Base-by-base conservation (phyloP, 2,888 invertebrate genomes). In the Netelia inedita region DNA sequence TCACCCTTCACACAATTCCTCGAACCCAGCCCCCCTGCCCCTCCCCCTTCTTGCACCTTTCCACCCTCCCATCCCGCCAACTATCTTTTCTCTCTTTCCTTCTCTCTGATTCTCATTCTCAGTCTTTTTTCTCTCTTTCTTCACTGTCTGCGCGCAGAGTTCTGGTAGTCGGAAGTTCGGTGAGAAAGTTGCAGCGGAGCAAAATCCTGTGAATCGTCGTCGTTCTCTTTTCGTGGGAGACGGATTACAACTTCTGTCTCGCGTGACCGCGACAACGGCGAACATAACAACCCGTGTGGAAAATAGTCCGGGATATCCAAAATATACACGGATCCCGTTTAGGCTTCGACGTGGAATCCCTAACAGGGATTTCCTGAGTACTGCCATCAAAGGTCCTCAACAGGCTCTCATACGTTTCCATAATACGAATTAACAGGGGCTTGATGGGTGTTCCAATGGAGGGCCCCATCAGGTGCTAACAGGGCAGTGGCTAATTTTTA, bases 211-310 rank as follows among this genome's bases (percentile, higher is more conserved):
- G 82, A 85, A 85, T 80, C 65, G 83, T 76, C 83, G 76, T 72
- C 78, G 85, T 79, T 79, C 81, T 91, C 91, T 88, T 88, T 79
- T 86, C 85, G 87, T 87, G 89, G 87, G 88, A 87, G 87, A 86
- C 88, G 91, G 91, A 92, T 92, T 92, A 92, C 90, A 91, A 92
- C 89, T 92, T 91, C 69, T 81, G 81, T 74, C 80, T 65, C 75
- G 57, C 73, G 79, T 66, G 53, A 50, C 57, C n/a, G 53, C 68
- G 16, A 57, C 72, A 53, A 61, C 46, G 43, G 65, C 23, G 19
- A 57, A 55, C 53, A 53, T 63, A 16, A 65, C n/a, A n/a, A n/a
- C n/a, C n/a, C n/a, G n/a, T n/a, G n/a, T n/a, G n/a, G n/a, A n/a
- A n/a, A n/a, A n/a, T n/a, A n/a, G n/a, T n/a, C n/a, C n/a, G n/a